Base-by-base conservation (phyloP, 2,113 vertebrate species). In the Anarhynchus alexandrinus region DNA sequence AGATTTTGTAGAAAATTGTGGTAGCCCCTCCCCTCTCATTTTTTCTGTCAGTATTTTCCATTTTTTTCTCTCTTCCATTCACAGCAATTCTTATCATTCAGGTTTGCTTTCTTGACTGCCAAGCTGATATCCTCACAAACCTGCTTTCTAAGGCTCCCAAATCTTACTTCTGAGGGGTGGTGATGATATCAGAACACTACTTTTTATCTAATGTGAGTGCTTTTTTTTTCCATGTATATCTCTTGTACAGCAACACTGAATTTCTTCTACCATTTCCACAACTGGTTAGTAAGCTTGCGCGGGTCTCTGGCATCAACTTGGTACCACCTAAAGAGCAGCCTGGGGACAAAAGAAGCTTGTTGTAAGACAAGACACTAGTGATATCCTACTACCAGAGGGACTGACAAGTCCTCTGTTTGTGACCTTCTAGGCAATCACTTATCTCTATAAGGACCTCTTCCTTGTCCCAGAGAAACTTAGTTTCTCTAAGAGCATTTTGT, bases 191-290 rank as follows among this genome's bases (percentile, higher is more conserved):
- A 45, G 32, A 61, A 21, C 3, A 23, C 3, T 57, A 15, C 1
- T 40, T 52, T 71, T 52, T 47, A 29, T 15, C 15, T 23, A 20
- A 22, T 19, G 7, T 29, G 11, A 25, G 6, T 80, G 17, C 1
- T 5, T 40, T 47, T 79, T 36, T 51, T 34, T 16, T 0, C 8
- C 0, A 1, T 10, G 3, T 69, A 6, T 29, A 30, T 66, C 16
- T 30, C 25, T 65, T 59, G 9, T 38, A 38, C 17, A 32, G 30
- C 3, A 2, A 20, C 26, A 21, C 5, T 61, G 29, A 23, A 40
- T 40, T 51, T 80, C 4, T 4, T 69, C 17, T 67, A 40, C 21
- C 16, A 6, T 72, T 64, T 49, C 43, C 45, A 49, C 15, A 72
- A 3, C 16, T 55, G 9, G 6, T 54, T 82, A 42, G 8, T 55